phyloP scores from a whole-genome alignment of 1,140 invertebrate genomes.

The Apocrypta bakeri region DNA sequence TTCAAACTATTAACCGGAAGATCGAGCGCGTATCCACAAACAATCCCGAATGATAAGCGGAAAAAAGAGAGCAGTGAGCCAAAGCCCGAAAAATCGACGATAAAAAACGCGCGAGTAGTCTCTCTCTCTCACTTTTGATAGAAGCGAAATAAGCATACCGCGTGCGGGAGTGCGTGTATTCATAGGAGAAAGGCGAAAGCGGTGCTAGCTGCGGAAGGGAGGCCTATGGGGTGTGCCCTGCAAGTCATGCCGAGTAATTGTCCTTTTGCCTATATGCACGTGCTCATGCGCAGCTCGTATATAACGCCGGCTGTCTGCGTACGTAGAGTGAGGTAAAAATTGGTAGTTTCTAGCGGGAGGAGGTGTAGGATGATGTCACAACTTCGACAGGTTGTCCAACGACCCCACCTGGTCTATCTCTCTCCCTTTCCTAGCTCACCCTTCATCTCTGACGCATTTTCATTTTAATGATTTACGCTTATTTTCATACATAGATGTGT shows the following conservation, averaged over 20 bases:
- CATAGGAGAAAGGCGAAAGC: constrained; percentile 16
- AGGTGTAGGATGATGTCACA: constrained; percentile 48
- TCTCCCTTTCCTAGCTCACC: too few species aligned
- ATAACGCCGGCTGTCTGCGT: too few species aligned
- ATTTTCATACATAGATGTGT: too few species aligned
- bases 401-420: constrained; percentile 48
- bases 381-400: constrained; percentile 34
- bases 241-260: constrained; percentile 73
- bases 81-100: constrained; percentile 17
- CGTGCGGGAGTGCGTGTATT: constrained; percentile 5
- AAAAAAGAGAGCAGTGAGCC: background rate
- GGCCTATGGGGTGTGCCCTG: constrained; percentile 58
- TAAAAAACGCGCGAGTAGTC: background rate
- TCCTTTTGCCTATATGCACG: constrained; percentile 30
- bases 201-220: background rate
- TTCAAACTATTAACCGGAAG: background rate
- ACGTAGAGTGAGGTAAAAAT: constrained; percentile 16
- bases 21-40: background rate
- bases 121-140: background rate
- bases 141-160: background rate
- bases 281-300: constrained; percentile 15
- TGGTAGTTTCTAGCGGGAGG: constrained; percentile 32
- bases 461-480: too few species aligned
- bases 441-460: too few species aligned
- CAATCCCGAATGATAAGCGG: constrained; percentile 15